phyloP scores from a whole-genome alignment of 2,888 invertebrate genomes.

The Escarpia spicata region DNA sequence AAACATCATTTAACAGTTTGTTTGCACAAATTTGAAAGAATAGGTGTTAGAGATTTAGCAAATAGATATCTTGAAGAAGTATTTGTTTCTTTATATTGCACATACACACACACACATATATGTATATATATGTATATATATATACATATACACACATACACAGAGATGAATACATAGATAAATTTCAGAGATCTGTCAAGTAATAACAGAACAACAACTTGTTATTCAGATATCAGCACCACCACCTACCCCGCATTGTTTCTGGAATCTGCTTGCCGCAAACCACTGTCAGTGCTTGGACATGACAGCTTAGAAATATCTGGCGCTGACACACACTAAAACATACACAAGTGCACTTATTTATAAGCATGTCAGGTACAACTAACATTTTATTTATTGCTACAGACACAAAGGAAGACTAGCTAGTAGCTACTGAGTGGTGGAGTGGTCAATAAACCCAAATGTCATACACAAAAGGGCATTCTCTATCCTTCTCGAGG shows the following conservation, averaged over 20 bases:
- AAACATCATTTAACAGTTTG: no score
- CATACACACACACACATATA: background rate
- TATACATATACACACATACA: no score
- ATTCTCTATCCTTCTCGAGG: no score
- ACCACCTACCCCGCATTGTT: background rate
- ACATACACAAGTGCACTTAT: slow-evolving; percentile 32
- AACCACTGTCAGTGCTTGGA: slow-evolving; percentile 78
- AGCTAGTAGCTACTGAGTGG: background rate
- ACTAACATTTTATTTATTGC: background rate
- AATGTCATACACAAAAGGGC: no score
- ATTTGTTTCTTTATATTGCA: no score
- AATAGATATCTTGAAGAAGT: no score
- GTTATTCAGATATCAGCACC: background rate
- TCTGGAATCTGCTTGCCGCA: slow-evolving; percentile 50
- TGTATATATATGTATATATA: background rate
- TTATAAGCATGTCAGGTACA: background rate
- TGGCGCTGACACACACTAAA: slow-evolving; percentile 75
- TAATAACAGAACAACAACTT: background rate
- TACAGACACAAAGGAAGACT: background rate
- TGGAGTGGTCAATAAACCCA: no score
- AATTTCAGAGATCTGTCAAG: background rate
- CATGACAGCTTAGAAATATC: slow-evolving; percentile 74
- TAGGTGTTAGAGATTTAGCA: no score
- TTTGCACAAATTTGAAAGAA: no score
- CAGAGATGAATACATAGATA: no score